Conservation (phyloP, 2,113 vertebrate species). For the Plotosus lineatus region DNA sequence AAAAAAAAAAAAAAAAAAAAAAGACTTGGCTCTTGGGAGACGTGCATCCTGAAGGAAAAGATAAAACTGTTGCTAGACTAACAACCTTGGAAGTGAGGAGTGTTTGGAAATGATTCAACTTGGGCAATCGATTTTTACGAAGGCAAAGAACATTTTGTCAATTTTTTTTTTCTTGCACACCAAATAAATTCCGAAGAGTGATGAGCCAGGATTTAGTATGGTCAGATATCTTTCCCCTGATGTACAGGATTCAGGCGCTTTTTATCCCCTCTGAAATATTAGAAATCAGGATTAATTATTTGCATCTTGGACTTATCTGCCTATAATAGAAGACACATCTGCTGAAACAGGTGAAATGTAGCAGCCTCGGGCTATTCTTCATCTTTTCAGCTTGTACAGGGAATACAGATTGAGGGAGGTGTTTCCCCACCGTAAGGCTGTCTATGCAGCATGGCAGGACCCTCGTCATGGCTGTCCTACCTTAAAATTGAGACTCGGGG, state of each 20-base stretch:
- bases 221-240: slow-evolving; percentile 12
- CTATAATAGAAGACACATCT: slow-evolving; percentile 23
- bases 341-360: slow-evolving; percentile 24
- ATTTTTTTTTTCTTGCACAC: neutral
- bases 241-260: neutral
- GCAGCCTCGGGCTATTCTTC: neutral
- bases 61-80: neutral
- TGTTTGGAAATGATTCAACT: slow-evolving; percentile 12
- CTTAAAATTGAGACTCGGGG: slow-evolving; percentile 11
- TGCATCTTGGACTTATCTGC: slow-evolving; percentile 19
- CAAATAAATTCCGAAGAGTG: slow-evolving; percentile 16
- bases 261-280: neutral
- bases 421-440: slow-evolving; percentile 29
- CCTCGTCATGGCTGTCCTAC: slow-evolving; percentile 8
- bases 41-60: neutral
- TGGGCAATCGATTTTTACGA: slow-evolving; percentile 1
- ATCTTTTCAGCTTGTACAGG: neutral
- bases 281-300: slow-evolving; percentile 26
- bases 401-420: neutral
- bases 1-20: neutral
- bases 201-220: slow-evolving; percentile 19
- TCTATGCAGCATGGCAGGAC: slow-evolving; percentile 8
- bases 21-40: neutral
- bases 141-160: slow-evolving; percentile 12
- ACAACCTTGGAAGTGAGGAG: slow-evolving; percentile 8